Percentiles rank a stretch among this genome's conserved stretches.
These are phyloP conservation scores for Sarotherodon lohbergeri DNA, from an alignment of 2,113 vertebrate genomes.

Conservation along the genomic window DNA sequence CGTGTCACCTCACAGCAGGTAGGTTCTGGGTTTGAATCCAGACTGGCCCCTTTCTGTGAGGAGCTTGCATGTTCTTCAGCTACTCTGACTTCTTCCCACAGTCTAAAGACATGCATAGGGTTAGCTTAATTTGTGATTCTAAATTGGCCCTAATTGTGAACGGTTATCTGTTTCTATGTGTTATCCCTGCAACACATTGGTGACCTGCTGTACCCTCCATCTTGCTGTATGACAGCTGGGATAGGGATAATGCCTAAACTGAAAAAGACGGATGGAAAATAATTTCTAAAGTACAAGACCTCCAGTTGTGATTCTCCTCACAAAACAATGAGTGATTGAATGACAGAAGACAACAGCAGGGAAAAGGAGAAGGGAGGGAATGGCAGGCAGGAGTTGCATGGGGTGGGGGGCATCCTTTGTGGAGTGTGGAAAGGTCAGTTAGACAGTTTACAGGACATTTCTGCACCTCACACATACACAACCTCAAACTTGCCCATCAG, in stretches of 20 bases:
- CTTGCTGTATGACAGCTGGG: neutral
- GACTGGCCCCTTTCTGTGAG: neutral
- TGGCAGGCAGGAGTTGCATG: neutral
- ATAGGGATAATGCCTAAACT: neutral
- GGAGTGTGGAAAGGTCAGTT: constrained; percentile 55
- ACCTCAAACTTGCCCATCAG: constrained; percentile 2
- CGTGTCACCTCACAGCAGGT: neutral
- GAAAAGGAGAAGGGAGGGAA: neutral
- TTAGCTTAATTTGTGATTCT: neutral
- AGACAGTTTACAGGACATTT: constrained; percentile 34
- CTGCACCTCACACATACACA: neutral
- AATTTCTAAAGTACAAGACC: neutral
- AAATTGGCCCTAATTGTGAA: neutral
- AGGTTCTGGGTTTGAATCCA: neutral
- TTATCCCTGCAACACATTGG: neutral
- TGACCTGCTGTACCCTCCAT: neutral
- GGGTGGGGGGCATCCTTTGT: constrained; percentile 23
- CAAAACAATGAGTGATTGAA: neutral
- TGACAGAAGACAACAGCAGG: neutral
- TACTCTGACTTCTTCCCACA: neutral
- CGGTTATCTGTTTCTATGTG: neutral
- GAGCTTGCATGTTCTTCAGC: neutral
- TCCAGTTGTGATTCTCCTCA: neutral
- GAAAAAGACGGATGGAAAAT: neutral
- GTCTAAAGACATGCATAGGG: neutral